phyloP scores from a whole-genome alignment of 2,113 vertebrate species.

The Phodopus roborovskii region DNA sequence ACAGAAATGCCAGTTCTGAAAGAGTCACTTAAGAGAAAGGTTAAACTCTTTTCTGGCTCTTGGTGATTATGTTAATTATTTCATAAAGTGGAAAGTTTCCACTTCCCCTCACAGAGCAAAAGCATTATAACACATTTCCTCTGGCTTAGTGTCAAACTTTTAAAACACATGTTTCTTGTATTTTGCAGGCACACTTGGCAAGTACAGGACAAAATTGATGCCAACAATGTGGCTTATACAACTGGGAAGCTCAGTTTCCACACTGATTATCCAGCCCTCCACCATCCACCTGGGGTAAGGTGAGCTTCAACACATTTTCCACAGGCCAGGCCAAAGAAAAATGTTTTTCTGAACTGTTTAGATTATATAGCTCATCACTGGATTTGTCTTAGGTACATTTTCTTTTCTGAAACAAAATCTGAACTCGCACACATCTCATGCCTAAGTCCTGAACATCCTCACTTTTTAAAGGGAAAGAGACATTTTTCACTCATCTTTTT shows the following conservation, averaged over 20 bases:
- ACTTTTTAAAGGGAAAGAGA: not conserved
- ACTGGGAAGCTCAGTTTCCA: conserved; percentile 93
- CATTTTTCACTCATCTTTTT: not conserved
- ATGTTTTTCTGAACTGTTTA: not conserved
- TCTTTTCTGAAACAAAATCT: conserved; percentile 8
- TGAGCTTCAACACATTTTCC: conserved; percentile 51
- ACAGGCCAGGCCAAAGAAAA: conserved; percentile 1
- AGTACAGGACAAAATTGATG: conserved; percentile 94
- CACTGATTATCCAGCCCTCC: conserved; percentile 95
- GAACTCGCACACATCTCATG: not conserved
- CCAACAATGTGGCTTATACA: conserved; percentile 97
- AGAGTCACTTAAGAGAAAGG: conserved; percentile 1
- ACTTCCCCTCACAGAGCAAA: not conserved
- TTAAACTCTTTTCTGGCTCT: conserved; percentile 11
- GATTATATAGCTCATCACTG: not conserved
- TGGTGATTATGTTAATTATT: conserved; percentile 55
- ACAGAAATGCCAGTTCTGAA: conserved; percentile 1
- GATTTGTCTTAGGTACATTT: not conserved
- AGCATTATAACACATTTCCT: conserved; percentile 47
- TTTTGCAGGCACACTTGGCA: conserved; percentile 94
- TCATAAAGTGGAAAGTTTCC: conserved; percentile 43
- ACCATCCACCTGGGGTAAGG: conserved; percentile 96
- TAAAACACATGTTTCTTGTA: conserved; percentile 74
- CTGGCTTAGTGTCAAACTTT: conserved; percentile 47
- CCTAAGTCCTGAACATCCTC: conserved; percentile 5